phyloP scores from a whole-genome alignment of 1,140 invertebrate genomes.

The Uloborus diversus region DNA sequence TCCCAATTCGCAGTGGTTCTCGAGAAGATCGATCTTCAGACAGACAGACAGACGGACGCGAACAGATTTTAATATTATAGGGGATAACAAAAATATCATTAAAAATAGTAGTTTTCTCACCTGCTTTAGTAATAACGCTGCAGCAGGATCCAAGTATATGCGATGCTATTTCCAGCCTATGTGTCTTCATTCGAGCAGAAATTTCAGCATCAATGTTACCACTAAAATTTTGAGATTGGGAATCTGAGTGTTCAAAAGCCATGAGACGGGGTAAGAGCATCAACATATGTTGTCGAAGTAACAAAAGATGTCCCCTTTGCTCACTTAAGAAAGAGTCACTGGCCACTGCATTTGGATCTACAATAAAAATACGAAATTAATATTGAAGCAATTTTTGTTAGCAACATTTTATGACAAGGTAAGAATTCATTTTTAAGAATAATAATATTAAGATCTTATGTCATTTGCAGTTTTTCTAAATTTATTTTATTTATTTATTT shows the following conservation, averaged over 20 bases:
- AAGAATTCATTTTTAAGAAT: too few species aligned
- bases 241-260: conserved; percentile 11
- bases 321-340: conserved; percentile 31
- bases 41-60: too few species aligned
- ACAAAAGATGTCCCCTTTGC: conserved; percentile 32
- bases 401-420: background rate
- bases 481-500: too few species aligned
- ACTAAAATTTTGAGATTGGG: background rate
- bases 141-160: conserved; percentile 43
- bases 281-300: conserved; percentile 32
- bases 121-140: conserved; percentile 29
- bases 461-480: too few species aligned
- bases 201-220: conserved; percentile 6
- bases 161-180: conserved; percentile 27
- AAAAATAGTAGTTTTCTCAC: too few species aligned
- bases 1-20: too few species aligned
- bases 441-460: too few species aligned
- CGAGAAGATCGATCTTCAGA: too few species aligned
- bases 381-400: background rate
- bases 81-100: too few species aligned
- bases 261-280: conserved; percentile 31
- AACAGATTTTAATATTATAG: too few species aligned
- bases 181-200: conserved; percentile 17
- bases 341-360: conserved; percentile 18
- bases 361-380: background rate